Percentiles rank a stretch among this genome's conserved stretches.
phyloP scores from a whole-genome alignment of 2,888 invertebrate genomes.

The Hedychridium roseum region DNA sequence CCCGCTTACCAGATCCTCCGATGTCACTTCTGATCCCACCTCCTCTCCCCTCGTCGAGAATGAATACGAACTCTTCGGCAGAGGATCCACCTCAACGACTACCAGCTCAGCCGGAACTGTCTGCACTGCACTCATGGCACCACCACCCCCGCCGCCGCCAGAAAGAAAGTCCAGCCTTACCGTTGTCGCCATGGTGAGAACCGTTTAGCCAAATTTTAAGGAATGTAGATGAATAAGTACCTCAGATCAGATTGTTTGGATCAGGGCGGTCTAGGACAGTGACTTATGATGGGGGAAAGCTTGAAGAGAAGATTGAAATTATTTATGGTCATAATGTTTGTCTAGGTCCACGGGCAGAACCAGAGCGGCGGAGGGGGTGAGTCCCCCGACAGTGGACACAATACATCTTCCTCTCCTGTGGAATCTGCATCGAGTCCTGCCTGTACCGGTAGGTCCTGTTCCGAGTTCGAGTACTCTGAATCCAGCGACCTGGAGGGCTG shows the following conservation, averaged over 20 bases:
- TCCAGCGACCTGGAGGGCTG: slow-evolving; percentile 88
- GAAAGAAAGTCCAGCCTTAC: slow-evolving; percentile 79
- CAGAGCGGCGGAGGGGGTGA: slow-evolving; percentile 75
- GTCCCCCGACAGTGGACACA: slow-evolving; percentile 82
- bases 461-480: slow-evolving; percentile 86
- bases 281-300: too few species aligned
- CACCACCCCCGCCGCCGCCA: slow-evolving; percentile 83
- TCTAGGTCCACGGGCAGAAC: slow-evolving; percentile 61
- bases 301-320: too few species aligned
- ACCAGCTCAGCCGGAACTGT: slow-evolving; percentile 91
- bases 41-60: slow-evolving; percentile 80
- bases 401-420: slow-evolving; percentile 81
- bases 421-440: slow-evolving; percentile 78
- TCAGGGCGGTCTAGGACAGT: neutral
- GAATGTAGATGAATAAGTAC: neutral
- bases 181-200: slow-evolving; percentile 58
- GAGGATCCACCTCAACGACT: slow-evolving; percentile 89
- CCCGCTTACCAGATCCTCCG: slow-evolving; percentile 73
- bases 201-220: neutral
- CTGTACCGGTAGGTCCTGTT: slow-evolving; percentile 74
- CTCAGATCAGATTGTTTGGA: neutral
- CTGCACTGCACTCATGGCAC: slow-evolving; percentile 83
- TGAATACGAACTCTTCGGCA: slow-evolving; percentile 90
- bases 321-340: neutral
- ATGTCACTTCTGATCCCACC: slow-evolving; percentile 72